Percentiles rank a stretch among this genome's conserved stretches.
Evolutionary conservation across 2,888 invertebrate species (phyloP).

Genomic region (Cephonodes hylas): DNA sequence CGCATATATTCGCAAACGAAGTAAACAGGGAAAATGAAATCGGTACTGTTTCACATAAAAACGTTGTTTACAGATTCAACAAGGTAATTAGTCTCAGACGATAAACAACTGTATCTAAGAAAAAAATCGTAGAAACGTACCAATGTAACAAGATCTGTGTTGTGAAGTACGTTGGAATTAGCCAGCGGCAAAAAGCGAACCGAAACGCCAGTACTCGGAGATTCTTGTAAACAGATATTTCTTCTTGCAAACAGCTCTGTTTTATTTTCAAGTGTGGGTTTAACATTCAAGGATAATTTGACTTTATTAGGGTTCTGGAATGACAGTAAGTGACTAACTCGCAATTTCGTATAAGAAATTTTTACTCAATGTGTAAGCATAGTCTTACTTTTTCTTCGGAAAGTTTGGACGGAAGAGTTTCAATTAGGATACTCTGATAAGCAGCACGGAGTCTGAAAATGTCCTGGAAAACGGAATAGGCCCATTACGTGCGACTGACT

Average conservation of each 20-base stretch:
- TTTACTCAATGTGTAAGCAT: too few relatives aligned
- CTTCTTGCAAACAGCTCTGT: neutral
- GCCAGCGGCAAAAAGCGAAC: neutral
- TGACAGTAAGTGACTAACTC: neutral
- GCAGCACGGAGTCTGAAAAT: too few relatives aligned
- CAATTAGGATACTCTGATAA: too few relatives aligned
- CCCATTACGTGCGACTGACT: too few relatives aligned
- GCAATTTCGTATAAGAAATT: too few relatives aligned
- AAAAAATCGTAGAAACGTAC: neutral
- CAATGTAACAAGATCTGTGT: neutral
- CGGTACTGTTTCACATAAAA: slow-evolving; percentile 11
- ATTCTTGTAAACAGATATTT: neutral
- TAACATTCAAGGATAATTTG: neutral
- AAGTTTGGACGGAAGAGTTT: too few relatives aligned
- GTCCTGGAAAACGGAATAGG: too few relatives aligned
- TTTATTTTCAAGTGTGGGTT: too few relatives aligned
- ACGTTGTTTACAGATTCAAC: slow-evolving; percentile 38
- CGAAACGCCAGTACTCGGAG: neutral
- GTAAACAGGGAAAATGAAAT: neutral
- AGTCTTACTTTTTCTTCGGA: too few relatives aligned
- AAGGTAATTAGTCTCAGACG: slow-evolving; percentile 38
- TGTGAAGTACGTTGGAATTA: neutral
- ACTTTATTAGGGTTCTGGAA: neutral
- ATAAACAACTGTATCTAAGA: slow-evolving; percentile 31
- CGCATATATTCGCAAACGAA: too few relatives aligned